Base-by-base conservation (phyloP, 2,797 vertebrate species). In the Catamblyrhynchus diadema region DNA sequence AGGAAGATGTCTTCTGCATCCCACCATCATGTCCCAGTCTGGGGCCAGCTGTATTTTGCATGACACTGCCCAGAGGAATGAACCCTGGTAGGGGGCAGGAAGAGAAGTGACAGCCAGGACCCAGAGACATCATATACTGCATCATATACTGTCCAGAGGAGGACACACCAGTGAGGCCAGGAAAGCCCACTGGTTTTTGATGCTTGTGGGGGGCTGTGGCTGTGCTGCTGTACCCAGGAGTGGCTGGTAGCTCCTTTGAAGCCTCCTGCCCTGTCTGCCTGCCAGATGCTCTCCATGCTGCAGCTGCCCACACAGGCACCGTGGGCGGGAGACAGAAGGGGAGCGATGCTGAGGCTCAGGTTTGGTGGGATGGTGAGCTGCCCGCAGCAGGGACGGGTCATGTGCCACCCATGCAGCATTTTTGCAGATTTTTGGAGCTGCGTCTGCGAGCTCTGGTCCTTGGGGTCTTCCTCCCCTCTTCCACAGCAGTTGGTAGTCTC, bases 381-480 rank as follows among this genome's bases (percentile, higher is more conserved):
- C 25, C 51, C 0, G 0, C 1, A 1, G 54, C 0, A 0, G 74
- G 62, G 33, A 51, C 0, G 0, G n/a, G 19, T 0, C 0, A 9
- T 2, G 5, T 25, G 28, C 61, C 1, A 28, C 50, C 54, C 22
- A 2, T 20, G 37, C 25, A 67, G 37, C 17, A 57, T 50, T 50
- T 50, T 27, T 50, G 10, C 1, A 12, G 39, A 15, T 24, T 32
- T 64, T 41, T 3, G 8, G 62, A 39, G 53, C 0, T 0, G 3
- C 44, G 24, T 9, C 45, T 53, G 51, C 4, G 12, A 69, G 54
- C 30, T 35, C 1, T 0, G 2, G 44, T 13, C 33, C 19, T 54
- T 37, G 27, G 33, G 32, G 60, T 64, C 27, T 35, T 56, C 28
- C 24, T 66, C 25, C 18, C 5, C 7, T 69, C 44, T 85, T 65